These are phyloP conservation scores for Calcarius lapponicus DNA, from an alignment of 2,797 vertebrate genomes.

Conservation along the genomic window DNA sequence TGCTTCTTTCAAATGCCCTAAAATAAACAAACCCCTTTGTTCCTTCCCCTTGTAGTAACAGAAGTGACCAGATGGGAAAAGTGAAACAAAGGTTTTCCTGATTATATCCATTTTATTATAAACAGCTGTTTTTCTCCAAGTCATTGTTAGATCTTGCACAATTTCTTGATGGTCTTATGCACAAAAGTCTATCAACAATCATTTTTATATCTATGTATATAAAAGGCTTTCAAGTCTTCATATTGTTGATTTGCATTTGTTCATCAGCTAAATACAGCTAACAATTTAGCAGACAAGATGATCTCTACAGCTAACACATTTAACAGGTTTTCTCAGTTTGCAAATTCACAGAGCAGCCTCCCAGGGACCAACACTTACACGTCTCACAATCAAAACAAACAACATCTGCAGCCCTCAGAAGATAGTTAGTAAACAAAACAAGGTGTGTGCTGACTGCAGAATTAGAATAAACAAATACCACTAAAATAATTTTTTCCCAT, in stretches of 20 bases:
- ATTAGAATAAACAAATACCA: slow-evolving; percentile 55
- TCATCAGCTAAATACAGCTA: not conserved
- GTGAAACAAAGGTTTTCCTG: slow-evolving; percentile 45
- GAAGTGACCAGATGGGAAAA: slow-evolving; percentile 36
- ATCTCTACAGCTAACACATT: slow-evolving; percentile 9
- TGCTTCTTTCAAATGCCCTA: slow-evolving; percentile 1
- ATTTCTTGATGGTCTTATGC: not conserved
- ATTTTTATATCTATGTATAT: not conserved
- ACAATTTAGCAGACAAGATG: not conserved
- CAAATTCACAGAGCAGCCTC: slow-evolving; percentile 41
- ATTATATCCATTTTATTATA: slow-evolving; percentile 29
- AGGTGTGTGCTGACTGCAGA: slow-evolving; percentile 25
- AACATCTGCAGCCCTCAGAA: slow-evolving; percentile 22
- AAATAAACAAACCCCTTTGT: slow-evolving; percentile 26
- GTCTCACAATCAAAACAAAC: slow-evolving; percentile 55
- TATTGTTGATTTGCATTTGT: not conserved
- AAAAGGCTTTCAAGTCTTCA: not conserved
- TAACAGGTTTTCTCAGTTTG: slow-evolving; percentile 58
- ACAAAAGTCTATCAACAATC: not conserved
- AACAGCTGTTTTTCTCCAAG: not conserved
- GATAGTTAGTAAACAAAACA: slow-evolving; percentile 49
- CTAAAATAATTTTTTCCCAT: not conserved
- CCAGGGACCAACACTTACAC: slow-evolving; percentile 24
- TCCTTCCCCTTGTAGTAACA: slow-evolving; percentile 15
- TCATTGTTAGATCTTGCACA: not conserved